Base-by-base conservation (phyloP, 2,888 invertebrate genomes). In the Pocota personata region DNA sequence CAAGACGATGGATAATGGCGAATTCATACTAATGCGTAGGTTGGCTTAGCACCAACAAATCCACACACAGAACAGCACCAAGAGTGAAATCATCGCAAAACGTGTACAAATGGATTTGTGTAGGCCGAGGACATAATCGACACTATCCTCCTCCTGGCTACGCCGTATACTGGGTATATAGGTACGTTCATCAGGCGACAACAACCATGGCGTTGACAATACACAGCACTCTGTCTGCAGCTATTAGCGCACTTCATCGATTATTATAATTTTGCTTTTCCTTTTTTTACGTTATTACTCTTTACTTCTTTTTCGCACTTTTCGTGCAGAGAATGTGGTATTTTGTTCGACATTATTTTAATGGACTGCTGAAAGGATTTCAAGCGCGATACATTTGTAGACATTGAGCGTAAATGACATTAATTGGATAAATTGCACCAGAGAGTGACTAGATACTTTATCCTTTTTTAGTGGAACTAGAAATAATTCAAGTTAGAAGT, bases 241-340 rank as follows among this genome's bases (percentile, higher is more conserved):
- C 86, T 86, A 86, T 86, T 82, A 86, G 86, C 82, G 72, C 82
- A 86, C 82, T 86, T 86, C 86, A 86, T 86, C 86, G 86, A 86
- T 86, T 86, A 86, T 82, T 82, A 86, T 82, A 82, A 72, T 82
- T 77, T 77, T 37, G n/a, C n/a, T n/a, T 27, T 73, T 50, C 16
- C 4, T 10, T 40, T 64, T 24, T 66, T 19, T 32, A 7, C 8
- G 21, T 14, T 40, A 14, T 62, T 30, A 14, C 16, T 43, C 16
- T 43, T 46, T 30, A 19, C 16, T 27, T 55, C 40, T 16, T 32
- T 10, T 46, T 46, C 35, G 40, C 48, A 2, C 35, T 43, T 16
- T 37, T 16, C 30, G 3, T 27, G 35, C 37, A 35, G 10, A 46
- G 32, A 66, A 48, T 72, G 35, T 67, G 48, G 40, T 48, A 24